These are phyloP conservation scores for Gastracanthus pulcherrimus DNA, from an alignment of 2,888 invertebrate genomes.

Conservation along the genomic window DNA sequence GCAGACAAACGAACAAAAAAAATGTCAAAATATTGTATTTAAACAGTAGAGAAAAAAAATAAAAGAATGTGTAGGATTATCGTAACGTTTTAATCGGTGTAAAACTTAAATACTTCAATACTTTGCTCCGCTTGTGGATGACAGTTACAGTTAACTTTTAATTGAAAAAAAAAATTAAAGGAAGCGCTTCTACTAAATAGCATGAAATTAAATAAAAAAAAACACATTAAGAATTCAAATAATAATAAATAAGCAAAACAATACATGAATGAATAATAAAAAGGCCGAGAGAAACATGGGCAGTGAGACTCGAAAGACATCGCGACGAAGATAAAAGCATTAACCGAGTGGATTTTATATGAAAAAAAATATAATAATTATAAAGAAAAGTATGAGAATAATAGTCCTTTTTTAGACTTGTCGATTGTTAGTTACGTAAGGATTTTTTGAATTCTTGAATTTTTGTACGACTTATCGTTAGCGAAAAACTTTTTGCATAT, in stretches of 20 bases:
- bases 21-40: slow-evolving; percentile 27
- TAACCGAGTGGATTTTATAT: slow-evolving; percentile 35
- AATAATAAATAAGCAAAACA: slow-evolving; percentile 19
- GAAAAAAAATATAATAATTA: slow-evolving; percentile 16
- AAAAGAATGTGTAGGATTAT: slow-evolving; percentile 41
- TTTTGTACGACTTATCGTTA: slow-evolving; percentile 55
- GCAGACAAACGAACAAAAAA: slow-evolving; percentile 27
- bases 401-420: slow-evolving; percentile 48
- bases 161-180: slow-evolving; percentile 37
- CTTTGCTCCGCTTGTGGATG: slow-evolving; percentile 53
- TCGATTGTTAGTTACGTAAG: slow-evolving; percentile 53
- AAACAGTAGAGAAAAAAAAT: slow-evolving; percentile 27
- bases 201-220: slow-evolving; percentile 27
- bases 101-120: slow-evolving; percentile 31
- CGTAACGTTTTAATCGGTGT: slow-evolving; percentile 47
- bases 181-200: slow-evolving; percentile 9
- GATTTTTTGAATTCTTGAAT: slow-evolving; percentile 54
- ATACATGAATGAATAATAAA: slow-evolving; percentile 23
- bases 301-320: not conserved
- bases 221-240: slow-evolving; percentile 10
- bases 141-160: slow-evolving; percentile 41
- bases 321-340: slow-evolving; percentile 38
- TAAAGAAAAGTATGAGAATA: slow-evolving; percentile 2
- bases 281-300: slow-evolving; percentile 13
- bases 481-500: slow-evolving; percentile 45